A percentile compares a stretch with the other conserved stretches of the same genome.
phyloP scores from a whole-genome alignment of 2,113 vertebrate species.

The Shinisaurus crocodilurus region DNA sequence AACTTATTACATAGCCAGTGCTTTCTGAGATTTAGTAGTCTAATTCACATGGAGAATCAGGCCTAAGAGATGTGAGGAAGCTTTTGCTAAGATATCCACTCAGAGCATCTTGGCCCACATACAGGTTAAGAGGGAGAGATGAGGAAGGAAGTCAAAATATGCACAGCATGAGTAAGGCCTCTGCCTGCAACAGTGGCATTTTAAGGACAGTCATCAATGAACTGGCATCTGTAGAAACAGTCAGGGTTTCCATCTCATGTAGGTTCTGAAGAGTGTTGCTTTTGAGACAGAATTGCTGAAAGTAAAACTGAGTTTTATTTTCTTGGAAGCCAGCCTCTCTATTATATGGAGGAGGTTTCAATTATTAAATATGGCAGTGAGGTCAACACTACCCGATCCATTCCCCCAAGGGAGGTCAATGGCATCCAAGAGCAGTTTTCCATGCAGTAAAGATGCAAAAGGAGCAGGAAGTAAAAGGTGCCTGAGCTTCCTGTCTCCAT shows the following conservation, averaged over 20 bases:
- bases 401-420: not conserved
- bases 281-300: not conserved
- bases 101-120: not conserved
- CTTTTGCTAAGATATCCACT: slow-evolving; percentile 34
- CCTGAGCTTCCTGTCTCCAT: not conserved
- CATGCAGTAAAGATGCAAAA: not conserved
- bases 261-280: not conserved
- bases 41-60: slow-evolving; percentile 66
- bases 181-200: slow-evolving; percentile 5
- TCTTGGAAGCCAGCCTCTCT: not conserved
- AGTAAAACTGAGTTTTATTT: not conserved
- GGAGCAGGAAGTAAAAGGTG: not conserved
- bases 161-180: slow-evolving; percentile 63
- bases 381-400: not conserved
- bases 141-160: slow-evolving; percentile 60
- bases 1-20: slow-evolving; percentile 88
- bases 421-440: not conserved
- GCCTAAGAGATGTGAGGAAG: slow-evolving; percentile 37
- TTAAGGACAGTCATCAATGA: not conserved
- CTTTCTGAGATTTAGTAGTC: slow-evolving; percentile 77
- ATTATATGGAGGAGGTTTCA: not conserved
- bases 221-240: not conserved
- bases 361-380: slow-evolving; percentile 6
- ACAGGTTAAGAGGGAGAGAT: not conserved
- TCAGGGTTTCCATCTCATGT: not conserved